Base-by-base conservation (phyloP, 2,888 invertebrate species). In the Leptinotarsa tumamoca region DNA sequence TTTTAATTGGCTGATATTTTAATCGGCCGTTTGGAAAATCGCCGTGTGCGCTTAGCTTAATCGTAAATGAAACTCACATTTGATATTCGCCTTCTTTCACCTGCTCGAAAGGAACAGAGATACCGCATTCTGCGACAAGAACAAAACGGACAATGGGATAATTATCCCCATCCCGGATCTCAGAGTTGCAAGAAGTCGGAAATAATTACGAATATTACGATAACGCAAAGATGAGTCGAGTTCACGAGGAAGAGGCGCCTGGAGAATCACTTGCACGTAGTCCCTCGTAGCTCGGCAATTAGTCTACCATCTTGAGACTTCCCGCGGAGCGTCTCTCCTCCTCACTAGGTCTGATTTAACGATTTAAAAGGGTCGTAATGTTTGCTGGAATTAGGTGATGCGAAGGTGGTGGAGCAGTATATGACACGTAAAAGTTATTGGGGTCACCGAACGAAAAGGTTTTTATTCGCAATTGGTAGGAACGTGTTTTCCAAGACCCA, bases 121-220 rank as follows among this genome's bases (percentile, higher is more conserved):
- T 63, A 67, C 72, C 72, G n/a, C 71, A 70, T 71, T 76, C 70
- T 54, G 70, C 61, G 72, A 67, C 72, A 75, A 33, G 74, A 75
- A 74, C 76, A 75, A 80, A 80, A 80, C 79, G 76, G 72, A 75
- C 79, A 70, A 75, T 18, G 63, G 5, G 79, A 80, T 79, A 81
- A 81, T 81, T 79, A 81, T 80, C 77, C 75, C 76, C 78, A 75
- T 79, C 78, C 74, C 74, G 72, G 74, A 79, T 78, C 75, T 71
- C 56, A 68, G 58, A 72, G 75, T 75, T 77, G 79, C 78, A 77
- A 71, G 78, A 76, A 79, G 79, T 79, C 74, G 71, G 76, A 69
- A 76, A 80, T 80, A 80, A 63, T 63, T 63, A 63, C 43, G 63
- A 63, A 63, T 63, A 81, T 81, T 81, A 80, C 75, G 77, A 80